A percentile compares a stretch with the other conserved stretches of the same genome.
Evolutionary conservation across 2,113 vertebrate genomes (phyloP).

Genomic region (Cephalopholis sonnerati): DNA sequence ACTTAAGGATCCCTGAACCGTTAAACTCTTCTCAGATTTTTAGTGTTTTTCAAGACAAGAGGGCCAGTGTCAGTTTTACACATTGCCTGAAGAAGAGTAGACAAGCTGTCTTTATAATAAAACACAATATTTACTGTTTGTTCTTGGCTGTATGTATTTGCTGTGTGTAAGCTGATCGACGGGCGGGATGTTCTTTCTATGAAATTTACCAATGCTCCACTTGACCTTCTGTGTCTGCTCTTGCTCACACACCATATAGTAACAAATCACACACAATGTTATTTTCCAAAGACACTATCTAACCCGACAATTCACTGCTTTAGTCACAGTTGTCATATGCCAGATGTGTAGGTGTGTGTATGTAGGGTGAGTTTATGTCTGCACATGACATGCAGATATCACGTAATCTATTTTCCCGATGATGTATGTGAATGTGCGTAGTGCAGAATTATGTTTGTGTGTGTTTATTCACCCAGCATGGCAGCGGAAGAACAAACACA

Average conservation of each 20-base stretch:
- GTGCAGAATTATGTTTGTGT: not conserved
- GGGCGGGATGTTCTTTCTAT: not conserved
- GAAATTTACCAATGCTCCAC: not conserved
- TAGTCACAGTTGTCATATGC: not conserved
- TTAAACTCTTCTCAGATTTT: not conserved
- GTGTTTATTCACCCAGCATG: constrained; percentile 8
- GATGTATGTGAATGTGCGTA: not conserved
- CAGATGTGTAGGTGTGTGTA: not conserved
- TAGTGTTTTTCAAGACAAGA: not conserved
- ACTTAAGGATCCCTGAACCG: not conserved
- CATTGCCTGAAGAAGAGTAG: too few relatives aligned
- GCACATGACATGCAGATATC: constrained; percentile 4
- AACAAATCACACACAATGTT: constrained; percentile 6
- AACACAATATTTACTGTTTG: not conserved
- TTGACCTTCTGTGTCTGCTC: not conserved
- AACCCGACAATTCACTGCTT: not conserved
- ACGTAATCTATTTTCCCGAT: constrained; percentile 12
- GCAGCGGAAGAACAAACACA: constrained; percentile 18
- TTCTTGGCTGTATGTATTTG: constrained; percentile 2
- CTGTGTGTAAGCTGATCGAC: not conserved
- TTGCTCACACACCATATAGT: not conserved
- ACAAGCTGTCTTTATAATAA: not conserved
- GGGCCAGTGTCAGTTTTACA: not conserved
- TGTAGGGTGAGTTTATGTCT: not conserved
- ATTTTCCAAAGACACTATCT: constrained; percentile 1